Evolutionary conservation across 1,140 invertebrate species (phyloP).

Genomic region (Orussus abietinus): DNA sequence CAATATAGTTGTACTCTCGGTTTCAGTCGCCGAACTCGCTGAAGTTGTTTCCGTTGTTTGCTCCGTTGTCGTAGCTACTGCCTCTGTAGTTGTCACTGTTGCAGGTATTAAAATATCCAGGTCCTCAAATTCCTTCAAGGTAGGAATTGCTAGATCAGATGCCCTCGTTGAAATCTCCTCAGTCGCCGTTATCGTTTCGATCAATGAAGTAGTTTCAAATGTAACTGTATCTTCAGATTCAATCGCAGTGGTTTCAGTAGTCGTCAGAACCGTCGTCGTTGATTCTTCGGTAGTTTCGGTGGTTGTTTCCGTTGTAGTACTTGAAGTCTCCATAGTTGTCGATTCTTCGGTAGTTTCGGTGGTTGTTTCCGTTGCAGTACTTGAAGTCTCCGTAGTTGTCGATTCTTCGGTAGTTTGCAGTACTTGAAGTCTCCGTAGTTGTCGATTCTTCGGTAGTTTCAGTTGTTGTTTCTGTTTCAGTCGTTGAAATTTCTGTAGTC

Average conservation of each 20-base stretch:
- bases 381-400: background rate
- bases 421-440: background rate
- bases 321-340: background rate
- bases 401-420: background rate
- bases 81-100: too few relatives aligned
- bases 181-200: too few relatives aligned
- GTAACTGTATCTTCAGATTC: background rate
- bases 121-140: too few relatives aligned
- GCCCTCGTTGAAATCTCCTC: too few relatives aligned
- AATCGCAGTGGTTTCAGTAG: background rate
- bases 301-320: background rate
- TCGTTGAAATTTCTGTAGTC: background rate
- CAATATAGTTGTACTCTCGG: too few relatives aligned
- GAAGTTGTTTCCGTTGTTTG: too few relatives aligned
- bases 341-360: background rate
- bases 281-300: background rate
- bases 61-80: too few relatives aligned
- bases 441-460: background rate
- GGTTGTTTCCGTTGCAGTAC: background rate
- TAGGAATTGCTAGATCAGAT: too few relatives aligned
- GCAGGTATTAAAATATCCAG: background rate
- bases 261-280: conserved; percentile 4
- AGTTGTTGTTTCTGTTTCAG: background rate
- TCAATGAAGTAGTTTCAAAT: too few relatives aligned
- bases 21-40: too few relatives aligned